Conservation (phyloP, 2,888 invertebrate genomes). For the Napeogenes inachia region DNA sequence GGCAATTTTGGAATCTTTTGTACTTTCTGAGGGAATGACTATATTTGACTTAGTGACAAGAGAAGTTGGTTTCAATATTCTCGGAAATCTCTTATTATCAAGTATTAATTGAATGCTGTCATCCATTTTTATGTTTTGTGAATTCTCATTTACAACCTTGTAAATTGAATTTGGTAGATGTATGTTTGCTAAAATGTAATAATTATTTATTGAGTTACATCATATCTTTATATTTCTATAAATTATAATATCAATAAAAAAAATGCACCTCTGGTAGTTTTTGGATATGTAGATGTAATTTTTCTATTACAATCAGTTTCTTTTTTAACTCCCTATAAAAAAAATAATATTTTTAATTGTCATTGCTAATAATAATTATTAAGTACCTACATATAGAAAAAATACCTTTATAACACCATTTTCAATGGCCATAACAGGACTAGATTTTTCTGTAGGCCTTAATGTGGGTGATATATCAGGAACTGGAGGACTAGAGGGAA, state of each 20-base stretch:
- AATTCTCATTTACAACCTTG: constrained; percentile 67
- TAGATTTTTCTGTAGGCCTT: constrained; percentile 43
- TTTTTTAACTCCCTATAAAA: constrained; percentile 30
- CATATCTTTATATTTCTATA: background rate
- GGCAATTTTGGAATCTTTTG: constrained; percentile 51
- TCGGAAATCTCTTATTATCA: constrained; percentile 53
- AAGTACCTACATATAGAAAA: background rate
- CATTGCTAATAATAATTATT: background rate
- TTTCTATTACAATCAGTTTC: constrained; percentile 21
- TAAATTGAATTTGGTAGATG: constrained; percentile 50
- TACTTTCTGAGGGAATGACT: constrained; percentile 49
- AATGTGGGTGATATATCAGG: constrained; percentile 27
- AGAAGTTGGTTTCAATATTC: constrained; percentile 47
- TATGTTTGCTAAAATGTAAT: constrained; percentile 43
- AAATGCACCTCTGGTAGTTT: constrained; percentile 20
- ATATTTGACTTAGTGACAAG: constrained; percentile 36
- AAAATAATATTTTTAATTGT: constrained; percentile 2
- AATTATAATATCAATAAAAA: constrained; percentile 5
- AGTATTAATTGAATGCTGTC: constrained; percentile 48
- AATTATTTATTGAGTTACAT: background rate
- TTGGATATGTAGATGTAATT: constrained; percentile 7
- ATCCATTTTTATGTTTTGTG: constrained; percentile 34
- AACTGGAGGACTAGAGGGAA: constrained; percentile 31
- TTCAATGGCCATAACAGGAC: constrained; percentile 67
- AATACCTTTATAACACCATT: constrained; percentile 69